Evolutionary conservation across 2,113 vertebrate species (phyloP), one percentile per base, ranked within the genome.

Genomic region (Daphoenositta chrysoptera): DNA sequence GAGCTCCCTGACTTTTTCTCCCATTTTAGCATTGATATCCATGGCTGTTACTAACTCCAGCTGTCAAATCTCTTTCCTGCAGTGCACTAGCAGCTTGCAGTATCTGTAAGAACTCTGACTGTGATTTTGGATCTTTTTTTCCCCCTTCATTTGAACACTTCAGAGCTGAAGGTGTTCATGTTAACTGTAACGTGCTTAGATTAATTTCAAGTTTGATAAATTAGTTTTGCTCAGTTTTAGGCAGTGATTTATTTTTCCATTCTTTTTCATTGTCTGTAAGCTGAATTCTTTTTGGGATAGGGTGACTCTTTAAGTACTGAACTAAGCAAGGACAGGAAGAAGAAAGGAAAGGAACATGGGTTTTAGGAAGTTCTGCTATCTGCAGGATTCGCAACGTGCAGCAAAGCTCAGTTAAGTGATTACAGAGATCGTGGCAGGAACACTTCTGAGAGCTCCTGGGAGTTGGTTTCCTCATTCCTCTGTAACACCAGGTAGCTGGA

Each of bases 391-490:
- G 5, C 76, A 84, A 87, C 0, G 3, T 80, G 68, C 58, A 40
- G 91, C 45, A 77, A 58, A 95, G 47, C 50, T 68, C 58, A 70
- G 42, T 77, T 69, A 65, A 95, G 69, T 83, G 61, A 58, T 77
- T 80, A 40, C 58, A 83, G 85, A 83, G 78, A 35, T 73, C 0
- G 3, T 90, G 56, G 58, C 85, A 88, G 79, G 79, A 95, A 94
- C 63, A 40, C 28, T 87, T 93, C 71, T 90, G 75, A 94, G 90
- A 86, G 61, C 90, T 96, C 75, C 87, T 96, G 93, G 94, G 95
- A 94, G 91, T 94, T 96, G 89, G 90, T 86, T 95, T 96, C 92
- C 94, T 97, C 71, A 80, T 96, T 96, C 95, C 64, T 95, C 79
- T 88, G 73, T 95, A 96, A 90, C 95, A 80, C 91, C 90, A 97